A percentile compares a stretch with the other conserved stretches of the same genome.
Evolutionary conservation across 2,888 invertebrate species (phyloP).

Genomic region (Oligia latruncula): DNA sequence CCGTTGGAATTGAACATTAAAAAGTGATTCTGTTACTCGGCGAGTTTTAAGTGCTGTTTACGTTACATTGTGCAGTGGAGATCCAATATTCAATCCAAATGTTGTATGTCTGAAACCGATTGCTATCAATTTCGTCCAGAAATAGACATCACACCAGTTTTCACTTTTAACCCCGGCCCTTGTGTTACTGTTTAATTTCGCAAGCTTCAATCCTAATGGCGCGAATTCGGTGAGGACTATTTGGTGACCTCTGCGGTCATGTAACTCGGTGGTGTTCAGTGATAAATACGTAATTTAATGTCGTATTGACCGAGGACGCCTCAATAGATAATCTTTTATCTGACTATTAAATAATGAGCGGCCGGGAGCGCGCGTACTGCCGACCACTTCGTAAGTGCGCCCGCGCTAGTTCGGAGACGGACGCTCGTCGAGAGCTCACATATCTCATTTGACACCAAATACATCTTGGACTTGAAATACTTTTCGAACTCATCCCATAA

Average conservation of each 20-base stretch:
- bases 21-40: conserved; percentile 5
- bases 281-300: conserved; percentile 79
- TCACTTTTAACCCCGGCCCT: conserved; percentile 1
- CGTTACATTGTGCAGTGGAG: conserved; percentile 8
- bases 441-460: conserved; percentile 53
- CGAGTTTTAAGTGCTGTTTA: not conserved
- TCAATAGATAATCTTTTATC: conserved; percentile 89
- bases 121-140: conserved; percentile 10
- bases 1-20: not conserved
- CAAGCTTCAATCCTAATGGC: not conserved
- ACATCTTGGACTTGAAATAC: conserved; percentile 30
- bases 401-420: conserved; percentile 72
- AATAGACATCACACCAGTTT: conserved; percentile 17
- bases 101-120: conserved; percentile 1
- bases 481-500: conserved; percentile 15
- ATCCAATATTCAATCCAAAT: conserved; percentile 10
- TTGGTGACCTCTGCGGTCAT: conserved; percentile 63
- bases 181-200: conserved; percentile 4
- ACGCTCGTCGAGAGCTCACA: conserved; percentile 58
- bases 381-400: conserved; percentile 72
- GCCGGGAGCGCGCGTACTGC: conserved; percentile 70
- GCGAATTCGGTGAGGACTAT: conserved; percentile 25
- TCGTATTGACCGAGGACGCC: conserved; percentile 84
- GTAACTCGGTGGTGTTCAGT: conserved; percentile 69
- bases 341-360: conserved; percentile 87